Evolutionary conservation across 2,797 vertebrate genomes (phyloP), one percentile per base, ranked within the genome.

Genomic region (Mus caroli): DNA sequence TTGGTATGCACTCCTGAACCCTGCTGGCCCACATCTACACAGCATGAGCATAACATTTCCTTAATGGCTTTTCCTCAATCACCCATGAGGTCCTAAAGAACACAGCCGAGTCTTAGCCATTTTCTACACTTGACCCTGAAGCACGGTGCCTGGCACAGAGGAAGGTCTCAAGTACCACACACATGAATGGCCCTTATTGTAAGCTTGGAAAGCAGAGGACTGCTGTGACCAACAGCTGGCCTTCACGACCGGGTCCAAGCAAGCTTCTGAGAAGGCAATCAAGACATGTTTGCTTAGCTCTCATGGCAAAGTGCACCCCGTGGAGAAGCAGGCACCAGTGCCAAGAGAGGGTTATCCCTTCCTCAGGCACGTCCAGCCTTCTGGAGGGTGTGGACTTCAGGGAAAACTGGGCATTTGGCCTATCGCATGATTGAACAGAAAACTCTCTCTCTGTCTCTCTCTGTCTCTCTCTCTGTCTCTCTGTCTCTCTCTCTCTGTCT

Each of bases 361-460:
- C 31, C 71, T 40, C 0, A 0, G 28, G 46, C 15, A 1, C 2
- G 2, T 0, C 5, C 79, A 31, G 92, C 78, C 79, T 46, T 31
- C 54, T 14, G 31, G 31, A 15, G 58, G 52, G 20, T 5, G 0
- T 40, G 52, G 6, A 94, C 8, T 86, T 58, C 71, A 12, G 2
- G 56, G n/a, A n/a, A 17, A 31, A 24, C 54, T 26, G 2, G 75
- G 28, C 75, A 24, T 54, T 78, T 50, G 43, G 46, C 77, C 15
- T 91, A 78, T 46, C 13, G 12, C 26, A 9, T 75, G 91, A 43
- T 87, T 91, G 37, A 90, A 94, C 67, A 50, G 69, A 31, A 4
- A 34, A 54, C 31, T 52, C 19, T 22, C 62, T 79, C 89, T 94
- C 90, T 93, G 88, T 92, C 89, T 94, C 89, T 94, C 90, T 56